Evolutionary conservation across 2,888 invertebrate species (phyloP).

Genomic region (Pheosia tremula): DNA sequence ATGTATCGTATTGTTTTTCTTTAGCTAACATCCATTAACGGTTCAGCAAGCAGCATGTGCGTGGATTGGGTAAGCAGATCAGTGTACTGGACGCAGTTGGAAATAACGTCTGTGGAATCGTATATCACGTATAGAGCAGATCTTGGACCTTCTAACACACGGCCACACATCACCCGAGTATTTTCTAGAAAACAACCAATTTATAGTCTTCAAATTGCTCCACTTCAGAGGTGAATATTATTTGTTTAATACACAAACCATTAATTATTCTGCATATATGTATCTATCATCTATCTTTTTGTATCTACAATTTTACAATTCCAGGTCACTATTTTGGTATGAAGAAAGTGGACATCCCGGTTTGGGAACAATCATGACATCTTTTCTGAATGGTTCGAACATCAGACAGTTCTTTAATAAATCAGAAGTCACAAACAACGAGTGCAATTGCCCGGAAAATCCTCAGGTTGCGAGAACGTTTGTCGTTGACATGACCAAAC

Average conservation of each 20-base stretch:
- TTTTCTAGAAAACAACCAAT: slow-evolving; percentile 84
- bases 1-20: slow-evolving; percentile 12
- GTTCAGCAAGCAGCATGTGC: slow-evolving; percentile 86
- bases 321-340: slow-evolving; percentile 90
- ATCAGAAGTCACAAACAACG: slow-evolving; percentile 43
- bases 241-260: slow-evolving; percentile 22
- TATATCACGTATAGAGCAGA: slow-evolving; percentile 87
- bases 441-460: slow-evolving; percentile 88
- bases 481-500: slow-evolving; percentile 87
- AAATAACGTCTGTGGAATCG: slow-evolving; percentile 70
- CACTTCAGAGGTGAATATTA: slow-evolving; percentile 86
- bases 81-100: slow-evolving; percentile 91
- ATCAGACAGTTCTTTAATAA: slow-evolving; percentile 84
- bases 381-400: slow-evolving; percentile 83
- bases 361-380: slow-evolving; percentile 86
- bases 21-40: slow-evolving; percentile 75
- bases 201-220: slow-evolving; percentile 89
- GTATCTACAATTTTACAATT: not conserved
- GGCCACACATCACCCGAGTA: slow-evolving; percentile 82
- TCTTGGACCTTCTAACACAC: slow-evolving; percentile 84
- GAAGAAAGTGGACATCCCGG: slow-evolving; percentile 86
- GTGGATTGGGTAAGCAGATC: slow-evolving; percentile 95
- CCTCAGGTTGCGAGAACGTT: slow-evolving; percentile 86
- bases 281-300: not conserved
- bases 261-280: not conserved